These are phyloP conservation scores for Microcebus jonahi DNA, from an alignment of 2,113 vertebrate genomes.

Conservation along the genomic window DNA sequence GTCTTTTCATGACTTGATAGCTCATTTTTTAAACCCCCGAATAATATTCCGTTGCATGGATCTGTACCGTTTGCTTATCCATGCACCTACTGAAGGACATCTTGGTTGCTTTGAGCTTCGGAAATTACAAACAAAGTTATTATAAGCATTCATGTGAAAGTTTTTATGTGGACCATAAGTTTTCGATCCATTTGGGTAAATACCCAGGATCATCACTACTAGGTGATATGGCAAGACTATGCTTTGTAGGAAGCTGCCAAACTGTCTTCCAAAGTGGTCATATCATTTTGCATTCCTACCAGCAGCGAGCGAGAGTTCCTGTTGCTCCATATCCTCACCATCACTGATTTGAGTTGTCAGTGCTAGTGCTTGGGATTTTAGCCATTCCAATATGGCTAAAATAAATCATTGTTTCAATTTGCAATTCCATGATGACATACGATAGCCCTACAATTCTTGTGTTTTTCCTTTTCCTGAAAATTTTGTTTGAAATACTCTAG, in stretches of 20 bases:
- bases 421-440: background rate
- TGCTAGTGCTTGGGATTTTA: background rate
- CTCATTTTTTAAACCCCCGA: background rate
- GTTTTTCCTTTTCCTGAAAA: background rate
- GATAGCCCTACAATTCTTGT: background rate
- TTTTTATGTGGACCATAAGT: background rate
- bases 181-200: background rate
- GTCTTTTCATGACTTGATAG: background rate
- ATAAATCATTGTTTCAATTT: background rate
- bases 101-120: background rate
- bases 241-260: background rate
- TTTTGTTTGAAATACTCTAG: background rate
- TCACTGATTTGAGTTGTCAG: too few relatives aligned
- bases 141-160: background rate
- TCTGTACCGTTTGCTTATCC: background rate
- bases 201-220: background rate
- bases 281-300: background rate
- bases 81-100: background rate
- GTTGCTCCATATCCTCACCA: fast-evolving
- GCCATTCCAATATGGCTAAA: background rate
- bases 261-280: background rate
- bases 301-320: background rate
- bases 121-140: background rate
- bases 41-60: background rate
- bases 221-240: background rate